Base-by-base conservation (phyloP, 2,888 invertebrate species). In the Iselma pallidipennis region DNA sequence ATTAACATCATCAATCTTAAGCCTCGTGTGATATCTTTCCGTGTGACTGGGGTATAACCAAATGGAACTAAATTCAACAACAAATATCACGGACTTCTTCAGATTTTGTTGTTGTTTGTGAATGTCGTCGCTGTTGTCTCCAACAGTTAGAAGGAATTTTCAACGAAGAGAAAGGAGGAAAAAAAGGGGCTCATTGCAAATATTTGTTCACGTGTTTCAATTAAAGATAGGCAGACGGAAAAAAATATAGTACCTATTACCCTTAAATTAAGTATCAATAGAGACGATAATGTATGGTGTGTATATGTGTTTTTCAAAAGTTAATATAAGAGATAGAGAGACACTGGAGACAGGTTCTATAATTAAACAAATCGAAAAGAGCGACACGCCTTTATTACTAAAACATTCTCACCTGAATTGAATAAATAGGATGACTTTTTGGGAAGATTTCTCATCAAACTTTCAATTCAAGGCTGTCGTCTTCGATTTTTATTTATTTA, bases 301-400 rank as follows among this genome's bases (percentile, higher is more conserved):
- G 19, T 1, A 7, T n/a, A n/a, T n/a, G n/a, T 1, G 37, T 14
- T 33, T 33, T 33, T 5, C 2, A n/a, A 14, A 7, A 6, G 37
- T n/a, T n/a, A n/a, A n/a, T n/a, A n/a, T n/a, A n/a, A n/a, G n/a
- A n/a, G n/a, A n/a, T n/a, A 37, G 21, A 29, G 9, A 63, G 33
- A 57, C 57, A 57, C 60, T 54, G 57, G 60, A 57, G 64, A 57
- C 64, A 57, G 57, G 60, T 63, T 60, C 60, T 60, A 57, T 57
- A 57, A 63, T 63, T 59, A 63, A 63, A 63, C 59, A 63, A 63
- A 63, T 62, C 58, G 62, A 58, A 54, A 2, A 31, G 12, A 10
- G n/a, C 16, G 62, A 31, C 62, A 58, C 62, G 62, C 51, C 61
- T 57, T 37, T 45, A 45, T 45, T 45, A 12, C 45, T 21, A 45